A percentile compares a stretch with the other conserved stretches of the same genome.
phyloP scores from a whole-genome alignment of 2,113 vertebrate genomes.

The Nannobrachium achirus region DNA sequence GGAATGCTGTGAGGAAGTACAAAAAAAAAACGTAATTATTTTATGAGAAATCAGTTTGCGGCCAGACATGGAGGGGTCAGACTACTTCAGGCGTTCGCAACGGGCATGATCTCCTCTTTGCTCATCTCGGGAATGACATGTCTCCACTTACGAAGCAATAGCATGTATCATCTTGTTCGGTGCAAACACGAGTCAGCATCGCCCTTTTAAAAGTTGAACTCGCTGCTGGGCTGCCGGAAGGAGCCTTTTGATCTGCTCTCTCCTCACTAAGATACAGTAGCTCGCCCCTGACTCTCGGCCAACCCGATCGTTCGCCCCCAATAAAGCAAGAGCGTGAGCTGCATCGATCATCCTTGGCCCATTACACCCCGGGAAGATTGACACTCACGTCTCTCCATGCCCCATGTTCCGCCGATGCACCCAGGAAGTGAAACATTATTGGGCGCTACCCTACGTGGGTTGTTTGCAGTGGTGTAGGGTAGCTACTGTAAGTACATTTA shows the following conservation, averaged over 20 bases:
- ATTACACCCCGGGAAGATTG: constrained; percentile 25
- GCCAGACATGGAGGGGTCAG: constrained; percentile 6
- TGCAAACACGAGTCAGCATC: background rate
- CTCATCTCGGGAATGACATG: constrained; percentile 1
- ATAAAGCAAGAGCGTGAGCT: constrained; percentile 5
- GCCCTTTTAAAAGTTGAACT: constrained; percentile 3
- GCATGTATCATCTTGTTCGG: background rate
- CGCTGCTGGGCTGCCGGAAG: too few species aligned
- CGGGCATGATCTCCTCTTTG: constrained; percentile 17
- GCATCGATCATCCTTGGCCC: constrained; percentile 40
- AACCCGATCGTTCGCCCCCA: background rate
- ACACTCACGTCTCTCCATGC: background rate
- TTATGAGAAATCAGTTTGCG: background rate
- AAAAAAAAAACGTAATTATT: constrained; percentile 36
- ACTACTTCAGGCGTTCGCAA: constrained; percentile 8
- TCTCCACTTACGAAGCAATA: constrained; percentile 5
- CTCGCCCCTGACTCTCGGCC: background rate
- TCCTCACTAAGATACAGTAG: constrained; percentile 2
- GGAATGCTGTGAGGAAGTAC: background rate
- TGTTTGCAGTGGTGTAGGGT: too few species aligned
- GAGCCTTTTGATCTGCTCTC: constrained; percentile 21
- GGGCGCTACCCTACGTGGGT: constrained; percentile 29
- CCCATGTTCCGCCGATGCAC: constrained; percentile 27
- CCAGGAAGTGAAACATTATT: constrained; percentile 39
- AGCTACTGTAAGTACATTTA: too few species aligned